Evolutionary conservation across 2,888 invertebrate genomes (phyloP), one percentile per base, ranked within the genome.

Genomic region (Drosophila pegasa): DNA sequence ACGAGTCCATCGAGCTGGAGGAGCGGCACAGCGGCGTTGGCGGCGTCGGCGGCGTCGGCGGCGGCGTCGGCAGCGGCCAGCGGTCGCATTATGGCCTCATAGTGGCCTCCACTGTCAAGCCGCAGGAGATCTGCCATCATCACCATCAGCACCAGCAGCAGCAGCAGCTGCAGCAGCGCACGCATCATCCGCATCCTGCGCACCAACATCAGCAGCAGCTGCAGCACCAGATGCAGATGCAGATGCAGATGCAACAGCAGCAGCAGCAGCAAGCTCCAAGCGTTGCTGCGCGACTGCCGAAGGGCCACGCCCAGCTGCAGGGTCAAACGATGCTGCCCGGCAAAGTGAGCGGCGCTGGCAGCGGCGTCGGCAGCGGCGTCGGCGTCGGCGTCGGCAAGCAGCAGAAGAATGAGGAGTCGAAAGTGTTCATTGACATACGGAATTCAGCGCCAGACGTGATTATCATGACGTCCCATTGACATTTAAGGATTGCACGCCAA

Each of bases 391-490:
- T 14, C 9, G 71, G 65, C 31, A 81, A 83, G 57, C 86, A 75
- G 67, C 78, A 76, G 50, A 85, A 85, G 65, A 86, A 85, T 67
- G 91, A 92, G 78, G 91, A 92, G 80, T 91, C 91, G 70, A 93
- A 95, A 52, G 96, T 96, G 47, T 96, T 95, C 92, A 96, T 96
- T 92, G 95, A 97, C 90, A 97, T 97, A 61, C 96, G 97, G 64
- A 96, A 97, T 89, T 97, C 97, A 61, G 97, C 97, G 1, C 97
- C 97, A 51, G 97, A 97, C 92, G 97, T 97, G 87, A 97, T 97
- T 90, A 97, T 97, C 87, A 95, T 93, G 93, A 93, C 93, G 85
- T 92, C 95, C 71, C 95, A 95, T 94, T 95, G 95, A 95, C 95
- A 94, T 89, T 92, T 92, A 92, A 91, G 88, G 90, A 91, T 84